Percentiles rank a stretch among this genome's conserved stretches.
These are phyloP conservation scores for Silurus asotus DNA, from an alignment of 2,113 vertebrate species.

Conservation along the genomic window DNA sequence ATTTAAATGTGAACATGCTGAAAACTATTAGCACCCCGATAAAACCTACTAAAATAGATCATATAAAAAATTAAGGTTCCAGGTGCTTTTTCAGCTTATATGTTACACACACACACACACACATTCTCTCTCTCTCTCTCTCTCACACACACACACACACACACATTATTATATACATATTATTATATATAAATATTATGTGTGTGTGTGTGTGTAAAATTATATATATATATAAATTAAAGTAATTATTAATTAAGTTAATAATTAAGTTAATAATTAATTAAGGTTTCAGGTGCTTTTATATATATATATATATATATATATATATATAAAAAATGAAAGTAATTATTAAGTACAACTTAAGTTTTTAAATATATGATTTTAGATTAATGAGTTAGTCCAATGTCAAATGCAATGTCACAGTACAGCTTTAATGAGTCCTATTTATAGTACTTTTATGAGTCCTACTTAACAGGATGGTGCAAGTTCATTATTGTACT, in stretches of 20 bases:
- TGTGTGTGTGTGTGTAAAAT: no score
- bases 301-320: no score
- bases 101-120: not conserved
- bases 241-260: no score
- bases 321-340: no score
- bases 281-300: no score
- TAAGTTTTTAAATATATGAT: not conserved
- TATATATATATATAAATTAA: no score
- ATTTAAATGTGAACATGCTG: not conserved
- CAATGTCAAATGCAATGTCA: not conserved
- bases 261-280: no score
- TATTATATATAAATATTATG: no score
- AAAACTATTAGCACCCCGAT: not conserved
- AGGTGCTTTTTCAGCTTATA: not conserved
- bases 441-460: not conserved
- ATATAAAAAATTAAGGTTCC: not conserved
- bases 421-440: slow-evolving; percentile 2
- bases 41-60: not conserved
- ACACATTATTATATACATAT: no score
- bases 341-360: no score
- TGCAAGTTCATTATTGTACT: not conserved
- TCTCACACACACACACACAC: no score
- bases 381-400: not conserved
- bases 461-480: not conserved
- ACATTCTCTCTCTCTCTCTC: no score